These are phyloP conservation scores for Pseudoatta argentina DNA, from an alignment of 1,140 invertebrate genomes.

Conservation along the genomic window DNA sequence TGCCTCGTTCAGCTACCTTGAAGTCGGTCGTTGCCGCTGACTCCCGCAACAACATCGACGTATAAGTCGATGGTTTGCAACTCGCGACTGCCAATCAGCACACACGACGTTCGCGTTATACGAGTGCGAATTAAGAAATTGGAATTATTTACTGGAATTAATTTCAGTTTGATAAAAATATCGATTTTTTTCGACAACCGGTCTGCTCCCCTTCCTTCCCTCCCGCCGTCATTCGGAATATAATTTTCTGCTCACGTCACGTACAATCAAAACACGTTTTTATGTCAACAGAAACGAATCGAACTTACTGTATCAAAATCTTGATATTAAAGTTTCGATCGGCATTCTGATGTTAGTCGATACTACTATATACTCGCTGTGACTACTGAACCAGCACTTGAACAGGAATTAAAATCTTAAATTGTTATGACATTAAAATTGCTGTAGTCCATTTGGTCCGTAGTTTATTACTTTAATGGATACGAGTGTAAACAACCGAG, in stretches of 20 bases:
- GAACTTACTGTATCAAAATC: not conserved
- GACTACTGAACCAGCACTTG: conserved; percentile 22
- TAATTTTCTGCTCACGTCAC: conserved; percentile 5
- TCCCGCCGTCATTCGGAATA: not conserved
- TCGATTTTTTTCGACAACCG: conserved; percentile 14
- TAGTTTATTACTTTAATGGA: not conserved
- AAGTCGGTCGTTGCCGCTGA: conserved; percentile 78
- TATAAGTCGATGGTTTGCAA: conserved; percentile 69
- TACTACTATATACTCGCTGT: not conserved
- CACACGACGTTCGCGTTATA: not conserved
- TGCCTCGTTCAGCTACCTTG: conserved; percentile 75
- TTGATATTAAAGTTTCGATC: conserved; percentile 39
- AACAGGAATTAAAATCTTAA: conserved; percentile 13
- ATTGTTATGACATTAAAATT: not conserved
- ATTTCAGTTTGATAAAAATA: conserved; percentile 42
- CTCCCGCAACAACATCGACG: conserved; percentile 63
- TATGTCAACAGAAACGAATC: not conserved
- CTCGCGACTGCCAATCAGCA: conserved; percentile 64
- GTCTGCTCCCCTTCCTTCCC: too few species aligned
- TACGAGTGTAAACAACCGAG: not conserved
- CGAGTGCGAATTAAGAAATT: not conserved
- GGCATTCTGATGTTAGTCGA: not conserved
- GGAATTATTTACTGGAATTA: conserved; percentile 8
- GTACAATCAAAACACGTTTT: conserved; percentile 13
- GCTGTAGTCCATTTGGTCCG: not conserved